These are phyloP conservation scores for Protobothrops flavoviridis DNA, from an alignment of 2,113 vertebrate genomes.

Conservation along the genomic window DNA sequence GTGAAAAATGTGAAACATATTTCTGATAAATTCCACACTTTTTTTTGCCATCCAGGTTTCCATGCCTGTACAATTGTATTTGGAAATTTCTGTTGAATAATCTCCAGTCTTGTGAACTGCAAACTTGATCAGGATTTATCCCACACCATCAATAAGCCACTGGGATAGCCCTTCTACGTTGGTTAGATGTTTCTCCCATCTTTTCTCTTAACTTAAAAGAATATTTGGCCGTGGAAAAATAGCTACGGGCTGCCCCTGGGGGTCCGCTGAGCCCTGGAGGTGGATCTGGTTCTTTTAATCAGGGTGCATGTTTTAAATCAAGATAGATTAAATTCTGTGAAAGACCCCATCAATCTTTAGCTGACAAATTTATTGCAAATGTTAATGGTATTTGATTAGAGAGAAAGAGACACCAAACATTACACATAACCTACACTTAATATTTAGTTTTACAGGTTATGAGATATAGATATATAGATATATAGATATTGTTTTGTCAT, in stretches of 20 bases:
- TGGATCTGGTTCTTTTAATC: background rate
- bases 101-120: background rate
- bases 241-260: background rate
- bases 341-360: constrained; percentile 67
- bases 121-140: background rate
- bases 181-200: background rate
- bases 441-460: constrained; percentile 43
- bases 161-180: background rate
- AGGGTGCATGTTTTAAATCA: background rate
- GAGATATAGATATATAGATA: constrained; percentile 30
- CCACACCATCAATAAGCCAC: background rate
- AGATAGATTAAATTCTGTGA: background rate
- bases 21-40: background rate
- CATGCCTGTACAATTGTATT: background rate
- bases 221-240: background rate
- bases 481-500: constrained; percentile 44
- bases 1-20: background rate
- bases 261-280: background rate
- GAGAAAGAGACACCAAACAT: constrained; percentile 74
- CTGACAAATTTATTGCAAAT: constrained; percentile 94
- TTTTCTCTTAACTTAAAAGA: background rate
- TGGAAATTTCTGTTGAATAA: background rate
- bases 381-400: constrained; percentile 77
- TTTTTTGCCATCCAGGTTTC: background rate
- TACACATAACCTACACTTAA: constrained; percentile 67